Base-by-base conservation (phyloP, 2,888 invertebrate species). In the Seira sanloemensis region DNA sequence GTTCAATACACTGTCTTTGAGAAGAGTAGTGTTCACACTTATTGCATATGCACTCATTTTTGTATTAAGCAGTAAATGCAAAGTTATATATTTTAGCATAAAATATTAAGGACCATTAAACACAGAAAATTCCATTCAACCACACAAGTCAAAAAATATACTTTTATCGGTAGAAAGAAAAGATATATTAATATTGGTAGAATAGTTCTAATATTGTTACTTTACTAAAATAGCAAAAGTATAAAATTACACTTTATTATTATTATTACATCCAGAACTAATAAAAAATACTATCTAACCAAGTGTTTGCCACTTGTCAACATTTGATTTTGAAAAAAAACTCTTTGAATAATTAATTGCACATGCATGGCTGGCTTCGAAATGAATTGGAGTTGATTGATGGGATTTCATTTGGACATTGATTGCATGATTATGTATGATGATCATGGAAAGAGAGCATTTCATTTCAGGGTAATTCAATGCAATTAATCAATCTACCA, bases 401-500 rank as follows among this genome's bases (percentile, higher is more conserved):
- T 80, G 67, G 80, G 74, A 54, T 80, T 79, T 79, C 54, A 67
- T 80, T 24, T 73, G 75, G 66, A n/a, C 75, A 23, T 50, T 58
- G 24, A 65, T 73, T 58, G 54, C n/a, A n/a, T 68, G 54, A 69
- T 27, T 7, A 12, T 69, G 68, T 27, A n/a, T n/a, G n/a, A n/a
- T n/a, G n/a, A n/a, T n/a, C n/a, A n/a, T n/a, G n/a, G n/a, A n/a
- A n/a, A n/a, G n/a, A n/a, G n/a, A n/a, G n/a, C n/a, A n/a, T 26
- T 16, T 7, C 12, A 1, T 23, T 19, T 25, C 27, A 26, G n/a
- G n/a, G 16, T 26, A 25, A 9, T 23, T 26, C 5, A 12, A n/a
- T 73, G 79, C 66, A 79, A 73, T 79, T 79, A 79, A 79, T 79
- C 79, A 79, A 79, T 79, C n/a, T n/a, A n/a, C n/a, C n/a, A n/a